Evolutionary conservation across 2,113 vertebrate genomes (phyloP), one percentile per base, ranked within the genome.

Genomic region (Rana temporaria): DNA sequence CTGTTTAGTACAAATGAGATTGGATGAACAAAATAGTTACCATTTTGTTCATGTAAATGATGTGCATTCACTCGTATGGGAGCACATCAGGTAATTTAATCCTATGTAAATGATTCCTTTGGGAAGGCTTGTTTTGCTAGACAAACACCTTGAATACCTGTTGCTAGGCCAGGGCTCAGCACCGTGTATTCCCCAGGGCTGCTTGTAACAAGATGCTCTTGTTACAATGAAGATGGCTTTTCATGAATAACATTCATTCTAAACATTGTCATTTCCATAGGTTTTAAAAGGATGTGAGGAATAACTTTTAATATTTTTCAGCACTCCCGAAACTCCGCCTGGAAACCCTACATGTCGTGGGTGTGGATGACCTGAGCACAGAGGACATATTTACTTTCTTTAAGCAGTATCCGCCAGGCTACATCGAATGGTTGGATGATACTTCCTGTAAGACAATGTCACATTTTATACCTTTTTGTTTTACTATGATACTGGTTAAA

Each of bases 371-470:
- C 85, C 97, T 99, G 98, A 98, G 97, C 86, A 99, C 98, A 1
- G 95, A 99, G 87, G 97, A 98, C 74, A 90, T 99, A 74, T 99
- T 99, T 63, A 92, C 92, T 4, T 98, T 96, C 81, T 99, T 99
- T 86, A 97, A 96, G 79, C 96, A 98, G 69, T 99, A 99, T 82
- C 97, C 98, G 42, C 97, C 98, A 0, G 97, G 97, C n/a, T 96
- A 98, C 85, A 99, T 99, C 0, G 98, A 99, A 89, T 99, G 98
- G 98, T 91, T 99, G 24, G 97, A 99, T 67, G 98, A 99, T 84
- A 89, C 94, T 0, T 97, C 98, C 18, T 99, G 98, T 99, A 89
- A 95, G 96, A 48, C 42, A 14, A 11, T 14, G 42, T 14, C 12
- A 3, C 42, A 12, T 11, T 48, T 48, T 48, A 48, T 8, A 48